Evolutionary conservation across 2,113 vertebrate species (phyloP).

Genomic region (Saguinus midas): DNA sequence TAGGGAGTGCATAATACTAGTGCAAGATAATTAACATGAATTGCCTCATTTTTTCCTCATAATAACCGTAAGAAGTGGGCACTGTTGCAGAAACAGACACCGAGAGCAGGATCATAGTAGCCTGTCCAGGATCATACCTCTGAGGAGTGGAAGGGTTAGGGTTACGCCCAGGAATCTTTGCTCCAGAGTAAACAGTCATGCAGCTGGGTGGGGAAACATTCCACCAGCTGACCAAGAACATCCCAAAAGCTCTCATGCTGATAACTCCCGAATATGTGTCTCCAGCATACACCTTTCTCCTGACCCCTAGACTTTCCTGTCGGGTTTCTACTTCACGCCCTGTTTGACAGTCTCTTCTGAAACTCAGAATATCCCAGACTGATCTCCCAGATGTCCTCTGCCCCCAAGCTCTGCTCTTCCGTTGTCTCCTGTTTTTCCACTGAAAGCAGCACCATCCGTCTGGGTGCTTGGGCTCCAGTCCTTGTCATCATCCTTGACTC

Average conservation of each 20-base stretch:
- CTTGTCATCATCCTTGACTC: neutral
- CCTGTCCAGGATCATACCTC: neutral
- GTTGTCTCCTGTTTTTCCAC: neutral
- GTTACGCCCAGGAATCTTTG: neutral
- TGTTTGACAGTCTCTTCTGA: neutral
- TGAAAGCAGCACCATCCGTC: neutral
- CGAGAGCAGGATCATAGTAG: neutral
- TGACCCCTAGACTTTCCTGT: neutral
- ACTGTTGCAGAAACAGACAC: neutral
- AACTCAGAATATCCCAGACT: neutral
- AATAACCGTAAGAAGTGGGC: neutral
- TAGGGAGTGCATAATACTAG: neutral
- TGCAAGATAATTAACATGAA: neutral
- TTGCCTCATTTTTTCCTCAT: neutral
- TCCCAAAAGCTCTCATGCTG: neutral
- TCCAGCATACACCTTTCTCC: neutral
- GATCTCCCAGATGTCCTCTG: neutral
- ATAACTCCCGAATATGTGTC: too few species aligned
- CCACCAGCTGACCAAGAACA: neutral
- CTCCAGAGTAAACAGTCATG: neutral
- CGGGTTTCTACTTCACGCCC: accelerated
- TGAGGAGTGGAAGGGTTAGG: neutral
- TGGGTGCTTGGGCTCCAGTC: neutral
- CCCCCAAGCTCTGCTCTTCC: neutral
- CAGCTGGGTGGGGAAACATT: neutral